A percentile compares a stretch with the other conserved stretches of the same genome.
phyloP scores from a whole-genome alignment of 2,113 vertebrate species.

The zebrafish (Danio rerio) region GRCz12tu NC_133200.1:15600001-15600500 shows the following conservation, averaged over 20 bases:
- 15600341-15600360: background rate
- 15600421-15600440: background rate
- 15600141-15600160: conserved; percentile 2
- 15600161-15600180: background rate
- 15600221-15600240: background rate
- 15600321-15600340: background rate
- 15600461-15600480: too few species aligned
- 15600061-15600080: background rate
- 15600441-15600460: conserved; percentile 14
- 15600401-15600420: background rate
- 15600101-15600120: background rate
- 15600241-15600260: background rate
- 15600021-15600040: conserved; percentile 30
- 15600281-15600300: too few species aligned
- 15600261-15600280: background rate
- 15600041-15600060: conserved; percentile 20
- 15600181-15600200: conserved; percentile 10
- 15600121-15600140: conserved; percentile 11
- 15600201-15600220: conserved; percentile 13
- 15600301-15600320: background rate
- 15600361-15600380: conserved; percentile 1
- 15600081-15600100: background rate
- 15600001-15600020: conserved; percentile 26
- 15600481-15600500: too few species aligned
- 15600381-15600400: background rate